Conservation (phyloP, 1,140 invertebrate species). For the Brachionus asplanchnoidis region DNA sequence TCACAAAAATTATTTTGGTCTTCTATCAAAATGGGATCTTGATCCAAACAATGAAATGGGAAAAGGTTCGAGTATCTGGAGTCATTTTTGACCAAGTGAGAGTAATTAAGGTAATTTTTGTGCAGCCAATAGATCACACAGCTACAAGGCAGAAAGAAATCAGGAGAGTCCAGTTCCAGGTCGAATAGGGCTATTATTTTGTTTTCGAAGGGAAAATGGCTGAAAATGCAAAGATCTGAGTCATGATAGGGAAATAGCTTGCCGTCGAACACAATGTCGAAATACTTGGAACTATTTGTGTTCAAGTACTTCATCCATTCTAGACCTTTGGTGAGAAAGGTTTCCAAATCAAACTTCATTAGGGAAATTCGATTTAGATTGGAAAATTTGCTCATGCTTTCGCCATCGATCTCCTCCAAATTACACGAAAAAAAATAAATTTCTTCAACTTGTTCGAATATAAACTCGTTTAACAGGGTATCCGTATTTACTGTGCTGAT, state of each 20-base stretch:
- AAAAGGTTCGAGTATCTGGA: background rate
- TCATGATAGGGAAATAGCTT: background rate
- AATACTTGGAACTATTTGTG: background rate
- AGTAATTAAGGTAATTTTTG: background rate
- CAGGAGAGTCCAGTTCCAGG: background rate
- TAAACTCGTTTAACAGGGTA: background rate
- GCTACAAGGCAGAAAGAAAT: conserved; percentile 16
- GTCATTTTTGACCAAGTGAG: background rate
- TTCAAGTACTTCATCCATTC: conserved; percentile 18
- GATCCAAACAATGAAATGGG: conserved; percentile 25
- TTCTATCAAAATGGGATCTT: background rate
- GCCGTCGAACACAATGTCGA: background rate
- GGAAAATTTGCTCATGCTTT: conserved; percentile 4
- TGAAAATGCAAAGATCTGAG: conserved; percentile 8
- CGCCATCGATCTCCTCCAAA: background rate
- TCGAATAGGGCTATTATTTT: background rate
- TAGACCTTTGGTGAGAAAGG: background rate
- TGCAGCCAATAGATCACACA: conserved; percentile 22
- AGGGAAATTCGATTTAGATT: background rate
- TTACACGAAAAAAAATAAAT: background rate
- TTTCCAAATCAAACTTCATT: background rate
- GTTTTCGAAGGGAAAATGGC: conserved; percentile 24
- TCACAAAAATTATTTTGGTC: background rate
- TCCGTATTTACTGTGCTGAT: background rate
- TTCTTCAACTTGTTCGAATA: background rate